Percentiles rank a stretch among this genome's conserved stretches.
These are phyloP conservation scores for Phthorimaea operculella DNA, from an alignment of 1,140 invertebrate species.

Conservation along the genomic window DNA sequence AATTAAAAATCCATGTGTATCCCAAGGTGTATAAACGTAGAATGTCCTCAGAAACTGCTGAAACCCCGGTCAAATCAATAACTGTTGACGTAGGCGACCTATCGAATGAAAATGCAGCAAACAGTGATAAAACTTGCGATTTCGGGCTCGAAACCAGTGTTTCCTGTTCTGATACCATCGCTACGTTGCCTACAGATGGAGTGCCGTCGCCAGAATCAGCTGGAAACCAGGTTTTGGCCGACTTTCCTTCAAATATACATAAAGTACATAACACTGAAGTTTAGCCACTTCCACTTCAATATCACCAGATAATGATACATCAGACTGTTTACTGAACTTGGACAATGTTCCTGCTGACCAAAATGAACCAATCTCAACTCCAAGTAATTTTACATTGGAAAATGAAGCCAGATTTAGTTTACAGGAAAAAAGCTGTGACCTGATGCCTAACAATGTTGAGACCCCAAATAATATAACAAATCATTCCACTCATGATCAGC, in stretches of 20 bases:
- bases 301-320: not conserved
- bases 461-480: not conserved
- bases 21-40: constrained; percentile 14
- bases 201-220: constrained; percentile 22
- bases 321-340: not conserved
- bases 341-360: not conserved
- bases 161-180: constrained; percentile 21
- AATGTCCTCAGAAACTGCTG: constrained; percentile 35
- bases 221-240: constrained; percentile 7
- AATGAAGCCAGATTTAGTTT: not conserved
- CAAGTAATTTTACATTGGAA: not conserved
- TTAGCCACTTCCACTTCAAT: not conserved
- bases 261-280: constrained; percentile 7
- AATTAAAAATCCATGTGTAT: constrained; percentile 20
- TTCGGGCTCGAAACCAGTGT: constrained; percentile 39
- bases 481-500: not conserved
- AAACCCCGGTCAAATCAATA: constrained; percentile 31
- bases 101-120: constrained; percentile 32
- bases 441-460: not conserved
- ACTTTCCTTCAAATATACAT: too few relatives aligned
- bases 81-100: constrained; percentile 34
- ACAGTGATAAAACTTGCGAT: constrained; percentile 32
- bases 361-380: not conserved
- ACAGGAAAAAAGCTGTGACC: not conserved
- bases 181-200: constrained; percentile 29